Conservation (phyloP, 2,113 vertebrate genomes). For the Paralichthys olivaceus region DNA sequence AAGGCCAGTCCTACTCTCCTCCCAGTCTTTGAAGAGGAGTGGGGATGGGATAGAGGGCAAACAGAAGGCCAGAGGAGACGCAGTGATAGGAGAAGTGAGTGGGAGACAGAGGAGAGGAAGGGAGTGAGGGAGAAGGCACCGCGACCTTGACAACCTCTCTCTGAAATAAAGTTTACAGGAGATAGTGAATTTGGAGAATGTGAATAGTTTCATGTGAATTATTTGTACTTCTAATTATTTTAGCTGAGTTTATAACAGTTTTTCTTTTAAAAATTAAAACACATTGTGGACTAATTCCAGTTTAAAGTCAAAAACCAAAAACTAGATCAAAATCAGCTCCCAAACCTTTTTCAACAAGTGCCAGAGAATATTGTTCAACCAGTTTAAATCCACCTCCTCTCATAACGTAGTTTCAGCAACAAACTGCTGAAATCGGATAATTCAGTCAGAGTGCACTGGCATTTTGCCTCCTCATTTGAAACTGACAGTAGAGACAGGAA, state of each 20-base stretch:
- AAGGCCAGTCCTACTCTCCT: constrained; percentile 38
- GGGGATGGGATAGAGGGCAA: constrained; percentile 60
- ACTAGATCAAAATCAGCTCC: neutral
- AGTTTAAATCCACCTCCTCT: too few relatives aligned
- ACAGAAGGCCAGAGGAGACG: constrained; percentile 57
- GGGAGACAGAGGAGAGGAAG: constrained; percentile 19
- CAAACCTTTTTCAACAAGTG: neutral
- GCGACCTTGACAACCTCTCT: constrained; percentile 47
- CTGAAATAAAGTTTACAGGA: neutral
- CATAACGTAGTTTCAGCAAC: neutral
- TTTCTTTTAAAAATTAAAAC: too few relatives aligned
- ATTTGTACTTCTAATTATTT: too few relatives aligned
- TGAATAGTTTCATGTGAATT: too few relatives aligned
- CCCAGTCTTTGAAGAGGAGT: constrained; percentile 66
- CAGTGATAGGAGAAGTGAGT: constrained; percentile 59
- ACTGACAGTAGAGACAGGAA: neutral
- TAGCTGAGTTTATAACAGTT: too few relatives aligned
- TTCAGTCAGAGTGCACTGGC: neutral
- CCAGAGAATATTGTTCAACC: too few relatives aligned
- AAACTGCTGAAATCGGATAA: neutral
- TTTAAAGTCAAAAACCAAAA: neutral
- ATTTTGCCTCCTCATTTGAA: neutral
- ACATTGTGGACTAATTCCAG: too few relatives aligned
- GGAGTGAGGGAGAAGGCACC: constrained; percentile 35
- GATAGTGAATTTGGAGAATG: neutral